Percentiles rank a stretch among this genome's conserved stretches.
Evolutionary conservation across 2,888 invertebrate species (phyloP).

Genomic region (Harpalus rubripes): DNA sequence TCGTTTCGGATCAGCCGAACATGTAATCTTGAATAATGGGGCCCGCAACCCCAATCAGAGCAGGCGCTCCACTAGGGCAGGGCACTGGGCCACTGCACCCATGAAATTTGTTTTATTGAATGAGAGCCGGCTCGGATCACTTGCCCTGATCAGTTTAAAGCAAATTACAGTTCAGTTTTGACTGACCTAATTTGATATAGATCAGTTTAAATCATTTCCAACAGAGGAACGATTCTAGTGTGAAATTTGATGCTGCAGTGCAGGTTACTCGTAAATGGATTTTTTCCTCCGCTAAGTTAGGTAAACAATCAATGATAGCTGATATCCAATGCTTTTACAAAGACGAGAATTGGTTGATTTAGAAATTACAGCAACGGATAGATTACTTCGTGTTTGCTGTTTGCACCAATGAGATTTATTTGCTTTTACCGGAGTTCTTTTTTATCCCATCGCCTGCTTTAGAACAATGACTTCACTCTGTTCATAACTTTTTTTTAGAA

Average conservation of each 20-base stretch:
- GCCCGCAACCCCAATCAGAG: slow-evolving; percentile 37
- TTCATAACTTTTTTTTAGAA: too few species aligned
- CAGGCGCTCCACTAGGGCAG: not conserved
- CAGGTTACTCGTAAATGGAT: not conserved
- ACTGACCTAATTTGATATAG: slow-evolving; percentile 1
- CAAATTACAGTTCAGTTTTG: slow-evolving; percentile 30
- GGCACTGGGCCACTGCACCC: slow-evolving; percentile 7
- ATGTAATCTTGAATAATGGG: slow-evolving; percentile 55
- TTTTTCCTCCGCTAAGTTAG: not conserved
- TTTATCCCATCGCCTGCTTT: too few species aligned
- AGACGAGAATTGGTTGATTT: not conserved
- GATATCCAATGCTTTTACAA: not conserved
- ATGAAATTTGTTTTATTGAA: slow-evolving; percentile 53
- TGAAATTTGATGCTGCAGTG: not conserved
- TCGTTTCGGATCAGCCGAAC: slow-evolving; percentile 40
- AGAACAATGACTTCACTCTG: too few species aligned
- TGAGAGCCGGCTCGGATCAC: slow-evolving; percentile 32
- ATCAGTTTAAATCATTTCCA: not conserved
- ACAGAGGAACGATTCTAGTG: not conserved
- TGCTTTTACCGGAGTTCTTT: too few species aligned
- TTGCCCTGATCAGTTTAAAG: slow-evolving; percentile 34
- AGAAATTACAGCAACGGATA: not conserved
- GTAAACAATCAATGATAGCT: not conserved
- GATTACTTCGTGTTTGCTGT: too few species aligned
- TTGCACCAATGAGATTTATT: too few species aligned